These are phyloP conservation scores for Myanophis thanlyinensis DNA, from an alignment of 2,113 vertebrate species.

Conservation along the genomic window DNA sequence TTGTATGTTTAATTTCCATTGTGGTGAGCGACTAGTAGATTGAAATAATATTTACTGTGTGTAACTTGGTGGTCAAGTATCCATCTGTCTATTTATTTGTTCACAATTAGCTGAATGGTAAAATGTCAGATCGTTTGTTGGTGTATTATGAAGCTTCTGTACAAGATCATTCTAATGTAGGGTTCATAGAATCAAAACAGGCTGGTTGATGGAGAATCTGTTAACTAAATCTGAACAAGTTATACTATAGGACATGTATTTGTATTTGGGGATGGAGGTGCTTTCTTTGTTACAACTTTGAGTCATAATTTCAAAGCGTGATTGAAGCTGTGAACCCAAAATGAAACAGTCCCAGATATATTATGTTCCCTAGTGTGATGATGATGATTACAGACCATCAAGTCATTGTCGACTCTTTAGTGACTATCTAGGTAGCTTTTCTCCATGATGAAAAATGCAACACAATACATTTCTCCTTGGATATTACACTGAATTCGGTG, in stretches of 20 bases:
- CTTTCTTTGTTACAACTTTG: neutral
- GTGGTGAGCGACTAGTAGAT: neutral
- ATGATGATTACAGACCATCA: neutral
- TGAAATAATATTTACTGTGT: neutral
- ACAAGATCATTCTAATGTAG: neutral
- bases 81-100: neutral
- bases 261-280: neutral
- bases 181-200: neutral
- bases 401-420: neutral
- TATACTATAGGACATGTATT: neutral
- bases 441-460: neutral
- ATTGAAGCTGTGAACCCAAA: neutral
- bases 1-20: neutral
- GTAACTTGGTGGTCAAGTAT: neutral
- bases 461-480: neutral
- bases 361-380: neutral
- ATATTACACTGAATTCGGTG: neutral
- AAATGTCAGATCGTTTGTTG: neutral
- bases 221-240: neutral
- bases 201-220: neutral
- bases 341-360: neutral
- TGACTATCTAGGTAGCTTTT: neutral
- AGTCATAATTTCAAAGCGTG: neutral
- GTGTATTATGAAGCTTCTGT: neutral
- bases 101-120: neutral